Evolutionary conservation across 2,113 vertebrate genomes (phyloP).

Genomic region (Prunella fulvescens): DNA sequence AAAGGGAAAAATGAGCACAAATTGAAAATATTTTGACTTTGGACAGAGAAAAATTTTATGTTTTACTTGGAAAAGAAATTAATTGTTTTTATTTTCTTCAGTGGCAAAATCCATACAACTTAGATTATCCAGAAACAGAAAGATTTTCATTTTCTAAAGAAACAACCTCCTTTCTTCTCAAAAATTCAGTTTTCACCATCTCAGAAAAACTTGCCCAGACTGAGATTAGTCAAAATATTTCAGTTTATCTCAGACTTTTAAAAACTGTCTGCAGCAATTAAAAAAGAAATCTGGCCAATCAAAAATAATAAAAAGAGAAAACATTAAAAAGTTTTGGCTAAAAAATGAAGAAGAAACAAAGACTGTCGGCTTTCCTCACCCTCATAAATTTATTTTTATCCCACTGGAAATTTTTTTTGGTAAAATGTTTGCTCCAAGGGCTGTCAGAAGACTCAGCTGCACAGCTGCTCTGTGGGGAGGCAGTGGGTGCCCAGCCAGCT

Average conservation of each 20-base stretch:
- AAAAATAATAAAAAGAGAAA: neutral
- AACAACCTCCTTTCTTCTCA: neutral
- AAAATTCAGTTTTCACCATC: neutral
- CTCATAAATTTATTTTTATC: neutral
- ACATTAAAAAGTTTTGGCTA: accelerated
- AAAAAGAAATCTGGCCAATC: neutral
- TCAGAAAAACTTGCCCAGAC: neutral
- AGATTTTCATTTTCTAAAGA: neutral
- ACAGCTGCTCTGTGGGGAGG: neutral
- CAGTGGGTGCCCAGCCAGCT: accelerated
- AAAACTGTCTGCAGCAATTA: neutral
- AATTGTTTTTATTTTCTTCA: neutral
- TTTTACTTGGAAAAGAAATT: neutral
- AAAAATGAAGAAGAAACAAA: neutral
- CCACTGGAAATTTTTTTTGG: accelerated
- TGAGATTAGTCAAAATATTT: neutral
- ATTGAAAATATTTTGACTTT: neutral
- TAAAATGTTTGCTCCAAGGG: neutral
- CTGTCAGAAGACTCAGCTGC: neutral
- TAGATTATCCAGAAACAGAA: neutral
- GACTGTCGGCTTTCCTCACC: neutral
- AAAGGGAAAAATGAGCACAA: neutral
- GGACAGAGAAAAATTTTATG: accelerated
- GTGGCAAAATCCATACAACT: neutral
- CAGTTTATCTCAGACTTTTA: neutral